These are phyloP conservation scores for Aphodius granarius DNA, from an alignment of 2,888 invertebrate species.

Conservation along the genomic window DNA sequence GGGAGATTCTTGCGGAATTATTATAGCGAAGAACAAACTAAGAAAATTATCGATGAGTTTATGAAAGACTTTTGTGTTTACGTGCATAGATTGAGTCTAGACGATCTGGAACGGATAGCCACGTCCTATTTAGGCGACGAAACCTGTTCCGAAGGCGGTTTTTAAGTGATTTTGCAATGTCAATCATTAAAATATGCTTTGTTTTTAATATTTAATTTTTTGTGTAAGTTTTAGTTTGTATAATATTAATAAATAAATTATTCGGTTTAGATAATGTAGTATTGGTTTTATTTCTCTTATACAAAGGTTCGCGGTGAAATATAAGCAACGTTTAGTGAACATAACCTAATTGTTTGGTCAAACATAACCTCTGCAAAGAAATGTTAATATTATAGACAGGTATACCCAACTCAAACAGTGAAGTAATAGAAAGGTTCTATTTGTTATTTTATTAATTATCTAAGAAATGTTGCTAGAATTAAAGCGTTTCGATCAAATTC, in stretches of 20 bases:
- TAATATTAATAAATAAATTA: background rate
- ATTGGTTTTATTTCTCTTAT: background rate
- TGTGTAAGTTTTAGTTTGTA: background rate
- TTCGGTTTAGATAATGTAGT: background rate
- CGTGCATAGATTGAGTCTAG: constrained; percentile 50
- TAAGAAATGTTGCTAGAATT: too few species aligned
- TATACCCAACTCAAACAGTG: too few species aligned
- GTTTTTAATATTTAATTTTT: background rate
- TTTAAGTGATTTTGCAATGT: background rate
- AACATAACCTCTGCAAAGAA: too few species aligned
- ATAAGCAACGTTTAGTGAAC: too few species aligned
- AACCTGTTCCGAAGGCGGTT: constrained; percentile 1
- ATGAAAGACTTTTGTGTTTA: constrained; percentile 55
- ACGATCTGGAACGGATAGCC: constrained; percentile 53
- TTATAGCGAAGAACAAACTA: constrained; percentile 66
- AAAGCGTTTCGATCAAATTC: too few species aligned
- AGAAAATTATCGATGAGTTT: constrained; percentile 61
- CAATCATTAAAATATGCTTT: background rate
- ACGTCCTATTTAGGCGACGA: constrained; percentile 48
- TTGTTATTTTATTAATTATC: too few species aligned
- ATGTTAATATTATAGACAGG: too few species aligned
- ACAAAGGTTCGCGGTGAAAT: background rate
- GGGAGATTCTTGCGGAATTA: constrained; percentile 63
- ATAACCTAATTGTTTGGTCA: background rate
- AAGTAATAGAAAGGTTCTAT: too few species aligned